phyloP scores from a whole-genome alignment of 1,140 invertebrate genomes.

The Philopotamus ludificatus region DNA sequence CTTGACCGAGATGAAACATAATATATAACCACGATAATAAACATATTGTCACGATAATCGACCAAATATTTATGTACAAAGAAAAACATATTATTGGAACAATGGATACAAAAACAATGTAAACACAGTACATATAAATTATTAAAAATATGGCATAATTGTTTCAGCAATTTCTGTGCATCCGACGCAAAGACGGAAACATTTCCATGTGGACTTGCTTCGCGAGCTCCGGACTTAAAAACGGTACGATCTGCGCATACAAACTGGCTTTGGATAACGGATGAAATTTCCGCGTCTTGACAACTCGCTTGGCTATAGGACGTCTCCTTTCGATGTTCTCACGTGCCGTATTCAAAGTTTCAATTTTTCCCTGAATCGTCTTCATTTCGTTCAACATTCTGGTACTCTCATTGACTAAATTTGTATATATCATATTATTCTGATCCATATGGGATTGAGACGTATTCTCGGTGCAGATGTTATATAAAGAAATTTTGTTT shows the following conservation, averaged over 20 bases:
- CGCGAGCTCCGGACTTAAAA: conserved; percentile 32
- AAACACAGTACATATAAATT: too few relatives aligned
- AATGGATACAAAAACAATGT: too few relatives aligned
- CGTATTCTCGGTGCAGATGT: neutral
- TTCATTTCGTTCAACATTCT: conserved; percentile 35
- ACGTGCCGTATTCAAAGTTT: conserved; percentile 3
- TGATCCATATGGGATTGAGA: neutral
- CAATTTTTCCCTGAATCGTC: conserved; percentile 18
- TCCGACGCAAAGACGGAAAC: conserved; percentile 33
- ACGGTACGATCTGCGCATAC: conserved; percentile 36
- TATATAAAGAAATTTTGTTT: neutral
- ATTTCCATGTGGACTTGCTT: conserved; percentile 34
- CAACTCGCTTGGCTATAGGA: neutral
- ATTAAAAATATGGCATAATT: too few relatives aligned
- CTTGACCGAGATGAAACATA: too few relatives aligned
- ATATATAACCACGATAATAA: too few relatives aligned
- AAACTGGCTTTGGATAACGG: conserved; percentile 33
- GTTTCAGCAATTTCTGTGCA: too few relatives aligned
- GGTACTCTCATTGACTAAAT: conserved; percentile 3
- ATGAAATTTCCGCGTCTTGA: conserved; percentile 8
- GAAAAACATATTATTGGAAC: too few relatives aligned
- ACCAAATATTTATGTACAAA: too few relatives aligned
- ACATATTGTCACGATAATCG: too few relatives aligned
- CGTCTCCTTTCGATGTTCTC: neutral
- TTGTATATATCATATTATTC: neutral